These are phyloP conservation scores for Oryzias sinensis DNA, from an alignment of 2,797 vertebrate species.

Conservation along the genomic window DNA sequence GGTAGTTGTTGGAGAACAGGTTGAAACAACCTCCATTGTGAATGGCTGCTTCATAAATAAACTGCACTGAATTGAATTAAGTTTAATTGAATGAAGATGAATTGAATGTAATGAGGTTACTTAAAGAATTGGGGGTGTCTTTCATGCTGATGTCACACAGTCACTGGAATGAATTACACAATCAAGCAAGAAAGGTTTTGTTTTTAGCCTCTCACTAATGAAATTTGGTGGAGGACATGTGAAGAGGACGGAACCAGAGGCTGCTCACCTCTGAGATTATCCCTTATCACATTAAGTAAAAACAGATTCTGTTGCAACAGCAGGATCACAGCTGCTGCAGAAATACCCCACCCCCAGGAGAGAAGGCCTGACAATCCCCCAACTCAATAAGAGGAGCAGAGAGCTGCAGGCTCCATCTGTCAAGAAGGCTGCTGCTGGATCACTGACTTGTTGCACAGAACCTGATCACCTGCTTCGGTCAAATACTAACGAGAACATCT, in stretches of 20 bases:
- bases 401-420: slow-evolving; percentile 6
- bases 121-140: not conserved
- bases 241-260: not conserved
- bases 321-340: slow-evolving; percentile 49
- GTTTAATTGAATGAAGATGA: no score
- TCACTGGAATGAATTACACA: slow-evolving; percentile 32
- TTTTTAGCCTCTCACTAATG: slow-evolving; percentile 43
- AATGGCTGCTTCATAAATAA: no score
- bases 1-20: no score
- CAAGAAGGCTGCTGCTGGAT: slow-evolving; percentile 13
- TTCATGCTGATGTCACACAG: slow-evolving; percentile 41
- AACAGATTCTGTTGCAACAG: slow-evolving; percentile 45
- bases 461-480: slow-evolving; percentile 6
- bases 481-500: not conserved
- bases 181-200: slow-evolving; percentile 31
- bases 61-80: no score
- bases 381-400: slow-evolving; percentile 12
- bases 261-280: slow-evolving; percentile 31
- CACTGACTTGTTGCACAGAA: slow-evolving; percentile 14
- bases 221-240: slow-evolving; percentile 38
- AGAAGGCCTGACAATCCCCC: slow-evolving; percentile 10
- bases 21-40: no score
- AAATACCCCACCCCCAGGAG: slow-evolving; percentile 1
- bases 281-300: slow-evolving; percentile 41
- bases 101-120: no score